Conservation (phyloP, 2,797 vertebrate species). For the Acrossocheilus wenchowensis region DNA sequence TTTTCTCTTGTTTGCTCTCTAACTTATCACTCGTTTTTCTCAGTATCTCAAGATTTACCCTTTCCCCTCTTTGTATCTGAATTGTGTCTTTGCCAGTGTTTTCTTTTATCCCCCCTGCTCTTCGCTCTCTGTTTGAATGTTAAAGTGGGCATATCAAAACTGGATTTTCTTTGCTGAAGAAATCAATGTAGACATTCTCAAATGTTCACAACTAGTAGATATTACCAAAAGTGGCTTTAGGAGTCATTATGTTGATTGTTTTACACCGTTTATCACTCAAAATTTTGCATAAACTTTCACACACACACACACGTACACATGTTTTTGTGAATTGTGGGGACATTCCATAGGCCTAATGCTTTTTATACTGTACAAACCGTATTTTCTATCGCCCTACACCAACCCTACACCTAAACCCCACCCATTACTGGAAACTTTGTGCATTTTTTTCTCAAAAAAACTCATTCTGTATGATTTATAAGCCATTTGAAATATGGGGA, state of each 20-base stretch:
- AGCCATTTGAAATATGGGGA: too few relatives aligned
- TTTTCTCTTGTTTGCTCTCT: constrained; percentile 27
- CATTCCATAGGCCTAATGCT: too few relatives aligned
- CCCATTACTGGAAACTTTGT: too few relatives aligned
- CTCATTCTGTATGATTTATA: too few relatives aligned
- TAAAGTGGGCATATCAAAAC: not conserved
- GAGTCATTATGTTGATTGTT: not conserved
- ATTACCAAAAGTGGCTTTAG: not conserved
- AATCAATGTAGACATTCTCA: not conserved
- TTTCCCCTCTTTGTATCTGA: constrained; percentile 11
- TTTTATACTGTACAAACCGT: too few relatives aligned
- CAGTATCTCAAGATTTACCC: not conserved
- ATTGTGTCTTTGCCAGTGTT: constrained; percentile 10
- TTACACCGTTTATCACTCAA: not conserved
- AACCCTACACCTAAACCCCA: too few relatives aligned
- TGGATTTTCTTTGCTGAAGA: constrained; percentile 3
- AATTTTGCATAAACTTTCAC: not conserved
- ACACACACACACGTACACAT: too few relatives aligned
- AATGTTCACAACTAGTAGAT: not conserved
- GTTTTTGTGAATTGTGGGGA: too few relatives aligned
- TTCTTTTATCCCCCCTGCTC: not conserved
- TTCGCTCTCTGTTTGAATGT: not conserved
- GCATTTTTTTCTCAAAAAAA: too few relatives aligned
- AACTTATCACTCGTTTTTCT: constrained; percentile 7
- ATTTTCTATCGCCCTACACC: too few relatives aligned